A percentile compares a stretch with the other conserved stretches of the same genome.
phyloP scores from a whole-genome alignment of 2,113 vertebrate genomes.

The Tapirus terrestris region DNA sequence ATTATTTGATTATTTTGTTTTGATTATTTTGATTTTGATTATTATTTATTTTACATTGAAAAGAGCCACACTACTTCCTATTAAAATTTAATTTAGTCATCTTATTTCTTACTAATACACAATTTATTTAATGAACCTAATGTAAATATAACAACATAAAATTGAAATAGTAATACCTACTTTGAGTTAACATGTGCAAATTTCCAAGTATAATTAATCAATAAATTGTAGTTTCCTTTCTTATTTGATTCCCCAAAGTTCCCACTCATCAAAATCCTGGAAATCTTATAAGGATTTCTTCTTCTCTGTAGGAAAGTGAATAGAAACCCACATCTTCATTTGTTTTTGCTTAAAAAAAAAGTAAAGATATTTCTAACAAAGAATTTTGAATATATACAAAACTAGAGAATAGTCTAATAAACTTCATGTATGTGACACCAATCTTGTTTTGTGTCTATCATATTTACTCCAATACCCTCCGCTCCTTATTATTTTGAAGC shows the following conservation, averaged over 20 bases:
- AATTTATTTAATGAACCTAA: not conserved
- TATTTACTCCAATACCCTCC: not conserved
- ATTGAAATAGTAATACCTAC: constrained; percentile 2
- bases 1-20: no score
- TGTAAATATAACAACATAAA: not conserved
- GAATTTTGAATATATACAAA: not conserved
- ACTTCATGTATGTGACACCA: not conserved
- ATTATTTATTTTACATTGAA: constrained; percentile 15
- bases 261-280: not conserved
- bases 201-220: not conserved
- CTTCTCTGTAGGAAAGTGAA: not conserved
- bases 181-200: not conserved
- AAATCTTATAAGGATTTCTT: not conserved
- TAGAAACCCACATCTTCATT: not conserved
- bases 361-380: not conserved
- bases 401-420: not conserved
- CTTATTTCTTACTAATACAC: not conserved
- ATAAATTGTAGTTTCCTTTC: not conserved
- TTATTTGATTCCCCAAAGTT: not conserved
- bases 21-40: no score
- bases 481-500: not conserved
- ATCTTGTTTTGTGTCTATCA: not conserved
- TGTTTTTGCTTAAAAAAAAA: not conserved
- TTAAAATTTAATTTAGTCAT: not conserved
- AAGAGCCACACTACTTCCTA: not conserved